Percentiles rank a stretch among this genome's conserved stretches.
Conservation (phyloP, 2,888 invertebrate species). For the Euplagia quadripunctaria region DNA sequence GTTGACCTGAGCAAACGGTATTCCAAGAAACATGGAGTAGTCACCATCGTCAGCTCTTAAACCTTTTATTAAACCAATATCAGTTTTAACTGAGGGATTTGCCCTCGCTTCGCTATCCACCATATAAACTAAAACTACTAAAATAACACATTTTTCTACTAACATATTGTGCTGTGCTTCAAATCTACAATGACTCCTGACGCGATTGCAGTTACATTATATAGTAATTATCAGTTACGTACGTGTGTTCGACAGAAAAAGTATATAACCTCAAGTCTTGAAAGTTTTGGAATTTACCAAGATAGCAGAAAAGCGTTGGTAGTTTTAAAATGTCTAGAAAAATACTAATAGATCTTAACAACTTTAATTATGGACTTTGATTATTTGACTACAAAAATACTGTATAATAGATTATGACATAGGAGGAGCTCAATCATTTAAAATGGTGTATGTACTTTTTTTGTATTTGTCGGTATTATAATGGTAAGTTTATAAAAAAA, state of each 20-base stretch:
- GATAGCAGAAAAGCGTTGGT: too few species aligned
- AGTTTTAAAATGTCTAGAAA: too few species aligned
- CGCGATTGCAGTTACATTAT: neutral
- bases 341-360: too few species aligned
- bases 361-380: too few species aligned
- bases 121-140: constrained; percentile 13
- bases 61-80: constrained; percentile 21
- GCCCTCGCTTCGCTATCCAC: constrained; percentile 24
- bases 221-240: neutral
- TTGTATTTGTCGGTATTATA: too few species aligned
- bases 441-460: too few species aligned
- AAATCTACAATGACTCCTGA: neutral
- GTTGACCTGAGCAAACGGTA: constrained; percentile 21
- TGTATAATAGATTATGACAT: too few species aligned
- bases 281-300: too few species aligned
- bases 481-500: too few species aligned
- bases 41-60: constrained; percentile 20
- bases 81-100: constrained; percentile 52
- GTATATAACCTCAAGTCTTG: too few species aligned
- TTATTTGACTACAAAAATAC: too few species aligned
- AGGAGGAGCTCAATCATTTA: too few species aligned
- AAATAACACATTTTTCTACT: neutral
- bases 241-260: neutral
- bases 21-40: constrained; percentile 23
- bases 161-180: constrained; percentile 4